phyloP scores from a whole-genome alignment of 2,888 invertebrate species.

The Noctua janthina region DNA sequence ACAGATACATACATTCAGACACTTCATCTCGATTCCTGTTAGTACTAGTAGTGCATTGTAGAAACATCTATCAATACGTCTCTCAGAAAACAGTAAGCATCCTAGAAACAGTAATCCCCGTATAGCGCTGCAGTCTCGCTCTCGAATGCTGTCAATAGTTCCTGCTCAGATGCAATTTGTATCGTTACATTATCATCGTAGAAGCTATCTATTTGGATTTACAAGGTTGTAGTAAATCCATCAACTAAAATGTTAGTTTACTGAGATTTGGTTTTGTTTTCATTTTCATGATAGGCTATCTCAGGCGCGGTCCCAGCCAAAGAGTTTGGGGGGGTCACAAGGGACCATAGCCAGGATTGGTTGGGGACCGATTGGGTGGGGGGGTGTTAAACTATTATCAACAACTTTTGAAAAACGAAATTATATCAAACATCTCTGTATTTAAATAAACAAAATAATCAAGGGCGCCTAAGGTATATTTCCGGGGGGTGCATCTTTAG shows the following conservation, averaged over 20 bases:
- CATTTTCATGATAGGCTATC: neutral
- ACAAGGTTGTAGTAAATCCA: neutral
- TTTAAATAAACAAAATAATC: too few species aligned
- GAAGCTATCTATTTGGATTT: slow-evolving; percentile 6
- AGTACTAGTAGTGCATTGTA: neutral
- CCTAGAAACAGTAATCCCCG: neutral
- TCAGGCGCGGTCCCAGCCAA: too few species aligned
- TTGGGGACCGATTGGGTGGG: too few species aligned
- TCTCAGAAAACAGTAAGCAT: neutral
- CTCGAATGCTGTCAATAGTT: neutral
- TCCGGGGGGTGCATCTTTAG: too few species aligned
- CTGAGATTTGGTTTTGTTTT: neutral
- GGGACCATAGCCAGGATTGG: too few species aligned
- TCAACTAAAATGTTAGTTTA: neutral
- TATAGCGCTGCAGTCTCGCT: neutral
- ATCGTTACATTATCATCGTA: neutral
- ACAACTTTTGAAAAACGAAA: too few species aligned
- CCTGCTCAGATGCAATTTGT: slow-evolving; percentile 12
- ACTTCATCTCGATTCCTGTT: neutral
- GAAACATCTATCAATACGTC: neutral
- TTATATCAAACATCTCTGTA: too few species aligned
- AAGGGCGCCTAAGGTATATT: too few species aligned
- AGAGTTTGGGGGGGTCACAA: too few species aligned
- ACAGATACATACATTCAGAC: neutral
- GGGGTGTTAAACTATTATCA: too few species aligned